Evolutionary conservation across 2,797 vertebrate genomes (phyloP).

Genomic region (Oreochromis mossambicus): DNA sequence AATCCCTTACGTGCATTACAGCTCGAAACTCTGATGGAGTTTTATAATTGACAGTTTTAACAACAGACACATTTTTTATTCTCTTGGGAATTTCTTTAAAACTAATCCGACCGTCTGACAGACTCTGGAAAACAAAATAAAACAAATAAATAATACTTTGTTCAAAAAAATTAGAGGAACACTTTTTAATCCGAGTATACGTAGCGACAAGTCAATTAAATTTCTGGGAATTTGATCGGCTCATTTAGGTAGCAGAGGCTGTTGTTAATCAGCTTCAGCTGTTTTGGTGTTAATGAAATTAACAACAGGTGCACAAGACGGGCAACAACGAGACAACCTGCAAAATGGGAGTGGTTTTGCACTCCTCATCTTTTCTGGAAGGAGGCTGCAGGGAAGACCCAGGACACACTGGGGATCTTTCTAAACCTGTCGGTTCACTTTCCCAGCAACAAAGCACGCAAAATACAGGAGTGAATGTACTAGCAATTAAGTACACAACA

Average conservation of each 20-base stretch:
- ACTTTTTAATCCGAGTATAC: not conserved
- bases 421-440: not conserved
- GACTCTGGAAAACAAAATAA: not conserved
- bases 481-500: not conserved
- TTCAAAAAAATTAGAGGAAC: not conserved
- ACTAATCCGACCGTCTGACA: not conserved
- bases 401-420: not conserved
- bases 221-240: not conserved
- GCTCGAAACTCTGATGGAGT: not conserved
- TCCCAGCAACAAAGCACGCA: not conserved
- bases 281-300: not conserved
- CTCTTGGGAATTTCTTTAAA: not conserved
- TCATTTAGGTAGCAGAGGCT: not conserved
- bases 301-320: not conserved
- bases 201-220: accelerated
- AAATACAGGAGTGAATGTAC: not conserved
- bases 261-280: not conserved
- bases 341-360: not conserved
- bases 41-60: not conserved
- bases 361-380: not conserved
- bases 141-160: not conserved
- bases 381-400: not conserved
- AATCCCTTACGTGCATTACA: not conserved
- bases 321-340: not conserved
- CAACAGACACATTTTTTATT: not conserved